These are phyloP conservation scores for Sphaeridia pumilis DNA, from an alignment of 2,888 invertebrate species.

Conservation along the genomic window DNA sequence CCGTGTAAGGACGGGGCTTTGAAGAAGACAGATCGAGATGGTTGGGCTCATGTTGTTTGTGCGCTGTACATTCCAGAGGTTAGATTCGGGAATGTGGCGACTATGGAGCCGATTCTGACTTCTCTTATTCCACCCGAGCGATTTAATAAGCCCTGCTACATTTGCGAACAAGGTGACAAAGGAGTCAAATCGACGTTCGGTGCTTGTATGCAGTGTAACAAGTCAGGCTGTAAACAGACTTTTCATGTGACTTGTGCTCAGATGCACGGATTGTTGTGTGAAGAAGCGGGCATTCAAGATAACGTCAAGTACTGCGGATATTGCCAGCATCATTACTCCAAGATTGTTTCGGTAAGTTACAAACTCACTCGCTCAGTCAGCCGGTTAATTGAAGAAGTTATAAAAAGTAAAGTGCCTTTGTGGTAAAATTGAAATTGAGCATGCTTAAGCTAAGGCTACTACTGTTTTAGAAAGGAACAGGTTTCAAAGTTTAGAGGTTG, in stretches of 20 bases:
- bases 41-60: constrained; percentile 69
- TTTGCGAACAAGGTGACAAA: constrained; percentile 77
- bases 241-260: constrained; percentile 85
- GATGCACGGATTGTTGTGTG: constrained; percentile 81
- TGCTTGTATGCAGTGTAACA: constrained; percentile 98
- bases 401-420: too few species aligned
- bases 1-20: constrained; percentile 92
- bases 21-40: constrained; percentile 86
- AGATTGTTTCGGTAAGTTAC: constrained; percentile 49
- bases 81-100: constrained; percentile 91
- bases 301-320: constrained; percentile 98
- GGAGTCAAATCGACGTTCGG: constrained; percentile 69
- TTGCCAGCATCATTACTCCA: constrained; percentile 94
- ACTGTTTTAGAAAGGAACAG: too few species aligned
- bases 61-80: constrained; percentile 97
- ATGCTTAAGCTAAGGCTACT: too few species aligned
- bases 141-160: constrained; percentile 85
- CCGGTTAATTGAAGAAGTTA: too few species aligned
- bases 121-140: constrained; percentile 82
- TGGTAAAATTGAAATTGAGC: too few species aligned
- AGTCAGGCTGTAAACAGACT: constrained; percentile 86
- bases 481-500: too few species aligned
- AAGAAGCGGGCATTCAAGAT: constrained; percentile 89
- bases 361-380: too few species aligned
- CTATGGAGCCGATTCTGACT: constrained; percentile 95